phyloP scores from a whole-genome alignment of 2,113 vertebrate species.

The Clinocottus analis region DNA sequence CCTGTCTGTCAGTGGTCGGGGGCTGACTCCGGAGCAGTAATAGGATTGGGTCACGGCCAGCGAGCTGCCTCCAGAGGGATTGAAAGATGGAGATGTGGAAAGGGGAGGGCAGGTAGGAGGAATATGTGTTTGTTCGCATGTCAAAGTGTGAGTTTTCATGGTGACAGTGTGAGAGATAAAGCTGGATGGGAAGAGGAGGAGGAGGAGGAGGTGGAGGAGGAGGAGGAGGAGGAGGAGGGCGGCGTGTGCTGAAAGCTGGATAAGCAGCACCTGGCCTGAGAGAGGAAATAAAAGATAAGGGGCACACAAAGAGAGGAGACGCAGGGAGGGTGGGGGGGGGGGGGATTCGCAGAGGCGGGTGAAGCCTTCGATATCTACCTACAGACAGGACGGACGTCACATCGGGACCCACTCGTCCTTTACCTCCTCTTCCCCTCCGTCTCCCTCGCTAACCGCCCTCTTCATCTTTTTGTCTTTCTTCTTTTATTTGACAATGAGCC shows the following conservation, averaged over 20 bases:
- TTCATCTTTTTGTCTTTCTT: constrained; percentile 8
- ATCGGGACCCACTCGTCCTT: constrained; percentile 31
- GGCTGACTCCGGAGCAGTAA: constrained; percentile 32
- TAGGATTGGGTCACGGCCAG: constrained; percentile 54
- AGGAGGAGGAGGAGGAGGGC: too few relatives aligned
- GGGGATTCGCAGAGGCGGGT: constrained; percentile 18
- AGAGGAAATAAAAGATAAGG: constrained; percentile 67
- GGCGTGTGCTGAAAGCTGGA: constrained; percentile 59
- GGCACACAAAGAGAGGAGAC: constrained; percentile 39
- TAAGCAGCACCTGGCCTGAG: constrained; percentile 68
- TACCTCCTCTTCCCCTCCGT: not conserved
- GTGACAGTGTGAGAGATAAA: constrained; percentile 55
- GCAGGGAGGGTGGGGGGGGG: constrained; percentile 4
- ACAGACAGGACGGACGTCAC: constrained; percentile 27
- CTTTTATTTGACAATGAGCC: constrained; percentile 55
- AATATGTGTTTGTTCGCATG: constrained; percentile 49
- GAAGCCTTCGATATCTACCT: constrained; percentile 47
- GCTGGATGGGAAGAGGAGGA: constrained; percentile 15
- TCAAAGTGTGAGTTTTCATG: constrained; percentile 53
- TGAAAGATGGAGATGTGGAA: constrained; percentile 6
- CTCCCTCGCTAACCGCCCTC: constrained; percentile 24
- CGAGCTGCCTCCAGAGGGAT: constrained; percentile 40
- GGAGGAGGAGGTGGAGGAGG: too few relatives aligned
- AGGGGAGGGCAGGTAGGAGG: constrained; percentile 19
- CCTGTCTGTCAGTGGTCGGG: constrained; percentile 31